Percentiles rank a stretch among this genome's conserved stretches.
Conservation (phyloP, 2,797 vertebrate species). For the Nothura maculosa region DNA sequence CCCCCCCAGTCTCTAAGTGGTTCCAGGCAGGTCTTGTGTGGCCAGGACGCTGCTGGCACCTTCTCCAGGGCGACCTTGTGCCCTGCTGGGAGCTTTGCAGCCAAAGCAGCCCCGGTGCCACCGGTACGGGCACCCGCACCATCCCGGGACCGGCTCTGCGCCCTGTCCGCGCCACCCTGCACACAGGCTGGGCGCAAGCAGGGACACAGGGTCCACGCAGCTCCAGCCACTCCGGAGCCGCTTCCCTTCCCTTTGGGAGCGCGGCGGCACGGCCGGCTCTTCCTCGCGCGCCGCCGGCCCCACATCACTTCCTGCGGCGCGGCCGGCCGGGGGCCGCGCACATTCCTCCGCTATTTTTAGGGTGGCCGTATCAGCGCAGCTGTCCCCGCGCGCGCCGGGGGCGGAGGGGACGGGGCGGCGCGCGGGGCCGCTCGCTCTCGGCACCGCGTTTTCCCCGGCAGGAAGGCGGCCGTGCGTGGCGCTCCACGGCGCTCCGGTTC, state of each 20-base stretch:
- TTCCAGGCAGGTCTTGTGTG: no score
- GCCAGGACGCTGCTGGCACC: background rate
- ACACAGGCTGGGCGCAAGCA: no score
- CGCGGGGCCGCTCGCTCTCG: constrained; percentile 51
- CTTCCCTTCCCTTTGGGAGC: no score
- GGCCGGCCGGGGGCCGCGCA: constrained; percentile 12
- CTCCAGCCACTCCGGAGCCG: no score
- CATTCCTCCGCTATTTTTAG: constrained; percentile 92
- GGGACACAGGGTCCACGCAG: no score
- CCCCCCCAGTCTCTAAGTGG: no score
- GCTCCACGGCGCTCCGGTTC: background rate
- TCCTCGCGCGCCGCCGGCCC: background rate
- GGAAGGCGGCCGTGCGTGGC: background rate
- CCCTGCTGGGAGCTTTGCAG: background rate
- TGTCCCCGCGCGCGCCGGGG: constrained; percentile 85
- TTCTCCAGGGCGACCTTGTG: background rate
- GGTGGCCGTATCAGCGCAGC: constrained; percentile 88
- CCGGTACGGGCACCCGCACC: background rate
- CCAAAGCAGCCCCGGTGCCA: accelerated
- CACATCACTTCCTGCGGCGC: constrained; percentile 65
- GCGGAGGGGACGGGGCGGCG: constrained; percentile 76
- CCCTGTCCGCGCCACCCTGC: no score
- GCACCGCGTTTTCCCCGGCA: background rate
- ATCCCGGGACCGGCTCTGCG: no score
- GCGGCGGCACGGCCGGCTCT: background rate